phyloP scores from a whole-genome alignment of 2,797 vertebrate genomes.

The Poecilia wingei region DNA sequence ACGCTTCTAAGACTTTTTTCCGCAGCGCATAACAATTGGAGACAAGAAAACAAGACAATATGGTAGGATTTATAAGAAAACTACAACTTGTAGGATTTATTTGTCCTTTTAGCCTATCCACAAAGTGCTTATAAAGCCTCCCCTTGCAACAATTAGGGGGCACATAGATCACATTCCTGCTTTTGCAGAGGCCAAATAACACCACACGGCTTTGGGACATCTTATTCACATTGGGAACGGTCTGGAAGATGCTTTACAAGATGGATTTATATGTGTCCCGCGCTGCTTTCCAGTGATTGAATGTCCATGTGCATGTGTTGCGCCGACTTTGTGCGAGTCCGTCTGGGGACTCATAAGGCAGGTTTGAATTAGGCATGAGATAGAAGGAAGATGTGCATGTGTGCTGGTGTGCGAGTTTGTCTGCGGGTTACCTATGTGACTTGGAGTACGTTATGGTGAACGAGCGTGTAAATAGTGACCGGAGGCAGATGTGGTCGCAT shows the following conservation, averaged over 20 bases:
- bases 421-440: conserved; percentile 41
- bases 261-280: conserved; percentile 76
- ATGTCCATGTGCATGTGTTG: conserved; percentile 80
- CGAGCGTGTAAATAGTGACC: conserved; percentile 79
- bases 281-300: conserved; percentile 75
- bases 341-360: conserved; percentile 80
- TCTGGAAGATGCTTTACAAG: conserved; percentile 73
- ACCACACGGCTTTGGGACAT: conserved; percentile 68
- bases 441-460: conserved; percentile 72
- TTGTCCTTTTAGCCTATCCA: conserved; percentile 53
- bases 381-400: conserved; percentile 44
- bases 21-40: conserved; percentile 15
- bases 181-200: conserved; percentile 62
- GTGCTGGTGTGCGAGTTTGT: conserved; percentile 37
- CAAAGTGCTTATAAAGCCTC: conserved; percentile 67
- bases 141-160: conserved; percentile 70
- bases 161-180: conserved; percentile 72
- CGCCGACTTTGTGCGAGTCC: conserved; percentile 63
- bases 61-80: conserved; percentile 56
- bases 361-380: conserved; percentile 81
- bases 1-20: neutral
- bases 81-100: conserved; percentile 64
- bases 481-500: conserved; percentile 77
- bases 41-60: conserved; percentile 33
- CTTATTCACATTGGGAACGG: conserved; percentile 76